A percentile compares a stretch with the other conserved stretches of the same genome.
phyloP scores from a whole-genome alignment of 2,113 vertebrate genomes.

The Motacilla tschutschensis region DNA sequence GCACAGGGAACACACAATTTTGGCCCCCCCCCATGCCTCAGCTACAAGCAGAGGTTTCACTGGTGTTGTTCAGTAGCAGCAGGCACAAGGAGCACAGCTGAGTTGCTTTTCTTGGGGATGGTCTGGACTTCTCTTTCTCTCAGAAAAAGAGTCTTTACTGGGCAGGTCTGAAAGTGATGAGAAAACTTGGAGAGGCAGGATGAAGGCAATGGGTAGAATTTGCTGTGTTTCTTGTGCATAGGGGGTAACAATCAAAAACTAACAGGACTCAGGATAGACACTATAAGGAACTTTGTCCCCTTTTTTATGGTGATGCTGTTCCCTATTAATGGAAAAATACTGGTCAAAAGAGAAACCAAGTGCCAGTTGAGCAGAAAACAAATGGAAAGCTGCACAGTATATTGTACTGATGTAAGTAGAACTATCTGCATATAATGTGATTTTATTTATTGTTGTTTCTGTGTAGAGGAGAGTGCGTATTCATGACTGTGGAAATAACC shows the following conservation, averaged over 20 bases:
- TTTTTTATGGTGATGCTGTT: background rate
- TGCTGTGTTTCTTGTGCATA: background rate
- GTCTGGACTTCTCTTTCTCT: background rate
- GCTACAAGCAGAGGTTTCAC: background rate
- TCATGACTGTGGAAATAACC: conserved; percentile 81
- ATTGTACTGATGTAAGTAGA: conserved; percentile 87
- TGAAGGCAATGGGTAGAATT: background rate
- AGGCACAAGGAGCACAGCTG: background rate
- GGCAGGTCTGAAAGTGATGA: background rate
- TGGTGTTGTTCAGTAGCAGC: background rate
- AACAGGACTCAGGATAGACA: background rate
- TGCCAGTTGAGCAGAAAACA: conserved; percentile 31
- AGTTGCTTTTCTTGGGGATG: background rate
- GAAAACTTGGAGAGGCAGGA: background rate
- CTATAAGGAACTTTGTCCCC: background rate
- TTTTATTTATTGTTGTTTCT: conserved; percentile 88
- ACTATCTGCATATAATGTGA: conserved; percentile 90
- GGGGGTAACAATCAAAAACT: background rate
- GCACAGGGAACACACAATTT: background rate
- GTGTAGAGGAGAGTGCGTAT: conserved; percentile 76
- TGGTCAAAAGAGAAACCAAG: conserved; percentile 21
- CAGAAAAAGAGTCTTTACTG: background rate
- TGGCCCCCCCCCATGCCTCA: background rate
- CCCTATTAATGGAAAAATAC: conserved; percentile 31
- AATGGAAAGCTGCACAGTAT: conserved; percentile 58